Conservation (phyloP, 2,888 invertebrate species). For the Oconnorella tubifera region DNA sequence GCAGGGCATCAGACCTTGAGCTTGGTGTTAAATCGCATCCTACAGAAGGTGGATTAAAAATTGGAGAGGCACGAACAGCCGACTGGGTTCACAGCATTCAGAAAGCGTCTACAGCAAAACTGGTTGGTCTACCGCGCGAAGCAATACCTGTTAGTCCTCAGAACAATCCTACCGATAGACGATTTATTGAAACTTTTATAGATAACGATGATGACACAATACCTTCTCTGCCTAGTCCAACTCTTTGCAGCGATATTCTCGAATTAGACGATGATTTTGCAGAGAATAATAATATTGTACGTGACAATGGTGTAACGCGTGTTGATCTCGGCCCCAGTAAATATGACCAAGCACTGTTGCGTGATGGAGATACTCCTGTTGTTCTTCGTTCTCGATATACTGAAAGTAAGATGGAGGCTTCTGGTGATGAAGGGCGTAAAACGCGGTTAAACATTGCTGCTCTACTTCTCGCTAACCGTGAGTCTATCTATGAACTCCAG, state of each 20-base stretch:
- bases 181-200: not conserved
- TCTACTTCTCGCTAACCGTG: conserved; percentile 32
- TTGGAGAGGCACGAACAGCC: not conserved
- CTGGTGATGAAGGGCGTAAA: not conserved
- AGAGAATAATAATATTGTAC: too few species aligned
- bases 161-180: too few species aligned
- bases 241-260: too few species aligned
- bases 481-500: conserved; percentile 52
- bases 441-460: conserved; percentile 6
- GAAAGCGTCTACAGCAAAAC: not conserved
- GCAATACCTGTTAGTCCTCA: too few species aligned
- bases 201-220: not conserved
- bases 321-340: too few species aligned
- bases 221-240: too few species aligned
- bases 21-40: too few species aligned
- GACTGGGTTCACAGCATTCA: conserved; percentile 4
- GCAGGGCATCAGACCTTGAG: too few species aligned
- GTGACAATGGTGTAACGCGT: too few species aligned
- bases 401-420: too few species aligned
- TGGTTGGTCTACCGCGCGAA: not conserved
- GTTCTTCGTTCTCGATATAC: not conserved
- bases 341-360: not conserved
- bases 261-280: not conserved
- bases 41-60: too few species aligned
- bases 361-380: not conserved